Evolutionary conservation across 2,888 invertebrate genomes (phyloP).

Genomic region (Creontiades dilutus): DNA sequence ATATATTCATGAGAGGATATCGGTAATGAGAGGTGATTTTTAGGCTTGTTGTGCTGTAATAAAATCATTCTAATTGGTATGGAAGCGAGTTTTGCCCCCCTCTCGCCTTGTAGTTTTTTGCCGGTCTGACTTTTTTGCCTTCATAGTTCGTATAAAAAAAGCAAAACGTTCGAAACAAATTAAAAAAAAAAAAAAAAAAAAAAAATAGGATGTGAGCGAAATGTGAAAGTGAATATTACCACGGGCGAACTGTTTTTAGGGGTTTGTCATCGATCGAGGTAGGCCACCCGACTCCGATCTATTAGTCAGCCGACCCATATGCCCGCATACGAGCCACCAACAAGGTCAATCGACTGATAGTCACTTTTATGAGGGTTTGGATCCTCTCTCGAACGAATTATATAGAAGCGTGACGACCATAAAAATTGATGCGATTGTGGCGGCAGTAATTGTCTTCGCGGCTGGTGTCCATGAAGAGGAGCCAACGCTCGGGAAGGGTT

Average conservation of each 20-base stretch:
- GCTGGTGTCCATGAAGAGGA: background rate
- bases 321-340: conserved; percentile 56
- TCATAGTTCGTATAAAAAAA: background rate
- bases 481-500: background rate
- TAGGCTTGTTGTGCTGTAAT: too few relatives aligned
- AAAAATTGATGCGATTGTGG: conserved; percentile 44
- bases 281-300: conserved; percentile 40
- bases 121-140: too few relatives aligned
- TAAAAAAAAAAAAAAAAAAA: background rate
- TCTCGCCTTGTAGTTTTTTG: too few relatives aligned
- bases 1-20: too few relatives aligned
- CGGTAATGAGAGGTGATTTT: too few relatives aligned
- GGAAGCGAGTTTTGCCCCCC: too few relatives aligned
- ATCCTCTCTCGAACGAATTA: background rate
- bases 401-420: conserved; percentile 42
- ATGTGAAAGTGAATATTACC: conserved; percentile 11
- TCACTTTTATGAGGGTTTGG: conserved; percentile 53
- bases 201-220: background rate
- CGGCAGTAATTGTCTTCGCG: conserved; percentile 24
- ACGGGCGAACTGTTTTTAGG: conserved; percentile 30
- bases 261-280: conserved; percentile 55
- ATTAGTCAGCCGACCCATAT: conserved; percentile 57
- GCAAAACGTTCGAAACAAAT: background rate
- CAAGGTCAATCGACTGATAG: conserved; percentile 64
- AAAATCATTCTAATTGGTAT: too few relatives aligned